Conservation (phyloP, 2,888 invertebrate genomes). For the Protophormia terraenovae region DNA sequence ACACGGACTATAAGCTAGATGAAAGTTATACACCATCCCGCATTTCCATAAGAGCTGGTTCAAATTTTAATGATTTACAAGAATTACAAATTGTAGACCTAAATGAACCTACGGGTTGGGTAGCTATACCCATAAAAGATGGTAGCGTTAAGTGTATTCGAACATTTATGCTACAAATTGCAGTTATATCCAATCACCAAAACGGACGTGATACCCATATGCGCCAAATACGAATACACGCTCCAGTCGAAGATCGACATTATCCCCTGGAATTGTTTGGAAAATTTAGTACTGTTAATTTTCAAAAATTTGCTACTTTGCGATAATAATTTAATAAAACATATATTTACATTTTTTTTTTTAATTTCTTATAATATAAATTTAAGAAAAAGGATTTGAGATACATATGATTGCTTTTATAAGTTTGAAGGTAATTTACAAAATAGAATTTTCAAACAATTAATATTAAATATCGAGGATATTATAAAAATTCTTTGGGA, state of each 20-base stretch:
- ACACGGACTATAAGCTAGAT: conserved; percentile 98
- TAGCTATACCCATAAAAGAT: conserved; percentile 94
- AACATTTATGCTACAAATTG: conserved; percentile 98
- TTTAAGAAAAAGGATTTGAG: too few species aligned
- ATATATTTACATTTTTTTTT: background rate
- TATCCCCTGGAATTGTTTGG: conserved; percentile 86
- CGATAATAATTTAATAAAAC: conserved; percentile 82
- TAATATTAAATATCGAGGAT: too few species aligned
- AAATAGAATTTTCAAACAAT: too few species aligned
- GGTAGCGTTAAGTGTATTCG: conserved; percentile 92
- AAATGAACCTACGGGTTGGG: conserved; percentile 97
- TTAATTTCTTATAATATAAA: too few species aligned
- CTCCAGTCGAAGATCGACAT: conserved; percentile 86
- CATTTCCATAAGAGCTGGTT: conserved; percentile 95
- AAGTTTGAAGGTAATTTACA: too few species aligned
- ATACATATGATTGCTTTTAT: too few species aligned
- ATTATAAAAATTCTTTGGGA: too few species aligned
- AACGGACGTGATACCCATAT: conserved; percentile 99
- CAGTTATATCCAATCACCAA: conserved; percentile 98
- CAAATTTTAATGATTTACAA: conserved; percentile 97
- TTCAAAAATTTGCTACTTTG: conserved; percentile 91
- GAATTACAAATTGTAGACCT: conserved; percentile 97
- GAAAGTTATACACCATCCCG: conserved; percentile 99
- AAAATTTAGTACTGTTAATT: conserved; percentile 91
- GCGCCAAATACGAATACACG: conserved; percentile 97